A percentile compares a stretch with the other conserved stretches of the same genome.
These are phyloP conservation scores for Petrocephalus zakoni DNA, from an alignment of 2,113 vertebrate genomes.

Conservation along the genomic window DNA sequence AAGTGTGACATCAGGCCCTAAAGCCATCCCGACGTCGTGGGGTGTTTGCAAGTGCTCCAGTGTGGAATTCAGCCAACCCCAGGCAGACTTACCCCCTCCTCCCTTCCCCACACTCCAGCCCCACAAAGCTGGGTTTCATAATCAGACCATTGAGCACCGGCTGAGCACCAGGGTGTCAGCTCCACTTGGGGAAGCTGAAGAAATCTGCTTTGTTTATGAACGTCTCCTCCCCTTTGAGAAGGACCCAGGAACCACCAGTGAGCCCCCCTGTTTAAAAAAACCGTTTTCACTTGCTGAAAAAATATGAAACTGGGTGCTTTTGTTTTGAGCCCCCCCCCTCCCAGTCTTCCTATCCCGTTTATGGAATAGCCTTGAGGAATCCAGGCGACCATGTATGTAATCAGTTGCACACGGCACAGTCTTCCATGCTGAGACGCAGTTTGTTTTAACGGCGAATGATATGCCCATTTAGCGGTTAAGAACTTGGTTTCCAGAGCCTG, in stretches of 20 bases:
- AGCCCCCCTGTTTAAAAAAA: background rate
- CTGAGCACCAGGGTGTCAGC: background rate
- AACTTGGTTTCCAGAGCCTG: background rate
- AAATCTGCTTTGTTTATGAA: conserved; percentile 1
- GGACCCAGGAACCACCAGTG: background rate
- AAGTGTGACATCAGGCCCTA: background rate
- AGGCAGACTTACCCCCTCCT: background rate
- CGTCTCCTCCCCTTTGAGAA: background rate
- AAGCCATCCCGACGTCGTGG: background rate
- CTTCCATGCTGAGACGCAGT: background rate
- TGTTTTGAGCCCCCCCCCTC: background rate
- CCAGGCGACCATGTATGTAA: background rate
- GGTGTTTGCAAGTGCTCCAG: background rate
- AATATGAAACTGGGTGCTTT: background rate
- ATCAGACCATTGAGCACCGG: background rate
- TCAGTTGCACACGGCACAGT: background rate
- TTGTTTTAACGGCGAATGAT: background rate
- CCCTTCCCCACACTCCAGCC: background rate
- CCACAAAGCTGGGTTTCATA: background rate
- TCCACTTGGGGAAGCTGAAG: conserved; percentile 6
- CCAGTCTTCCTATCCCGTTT: background rate
- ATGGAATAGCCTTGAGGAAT: background rate
- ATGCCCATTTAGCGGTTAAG: background rate
- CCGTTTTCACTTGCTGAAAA: background rate
- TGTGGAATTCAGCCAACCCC: background rate